phyloP scores from a whole-genome alignment of 2,113 vertebrate genomes.

The Steatornis caripensis region DNA sequence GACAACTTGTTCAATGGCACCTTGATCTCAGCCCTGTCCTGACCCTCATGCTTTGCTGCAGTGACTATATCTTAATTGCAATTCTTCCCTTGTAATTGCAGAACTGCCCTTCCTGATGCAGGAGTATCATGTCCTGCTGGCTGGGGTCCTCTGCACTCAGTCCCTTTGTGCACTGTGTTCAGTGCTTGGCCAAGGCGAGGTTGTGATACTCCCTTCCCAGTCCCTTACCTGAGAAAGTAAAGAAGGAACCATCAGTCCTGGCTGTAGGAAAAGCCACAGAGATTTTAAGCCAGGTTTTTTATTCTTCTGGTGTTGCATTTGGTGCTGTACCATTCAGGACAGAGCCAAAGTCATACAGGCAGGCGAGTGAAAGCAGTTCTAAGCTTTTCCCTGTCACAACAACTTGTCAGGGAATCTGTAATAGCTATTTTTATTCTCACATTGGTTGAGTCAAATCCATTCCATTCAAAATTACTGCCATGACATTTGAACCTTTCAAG shows the following conservation, averaged over 20 bases:
- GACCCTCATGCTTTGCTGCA: background rate
- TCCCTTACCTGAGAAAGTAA: background rate
- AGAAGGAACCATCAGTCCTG: background rate
- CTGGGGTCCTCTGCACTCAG: background rate
- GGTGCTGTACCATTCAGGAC: background rate
- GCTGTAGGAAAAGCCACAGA: background rate
- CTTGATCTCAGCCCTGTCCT: background rate
- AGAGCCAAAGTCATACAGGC: background rate
- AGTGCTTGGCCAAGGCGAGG: background rate
- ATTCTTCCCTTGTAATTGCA: background rate
- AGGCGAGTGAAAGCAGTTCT: background rate
- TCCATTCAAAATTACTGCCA: constrained; percentile 8
- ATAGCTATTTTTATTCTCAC: background rate
- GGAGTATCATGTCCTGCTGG: background rate
- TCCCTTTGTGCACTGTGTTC: background rate
- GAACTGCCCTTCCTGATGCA: background rate
- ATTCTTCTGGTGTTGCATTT: background rate
- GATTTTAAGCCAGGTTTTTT: background rate
- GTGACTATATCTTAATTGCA: background rate
- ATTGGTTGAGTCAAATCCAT: background rate
- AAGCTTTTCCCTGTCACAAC: background rate
- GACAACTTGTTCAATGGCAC: background rate
- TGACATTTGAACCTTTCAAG: constrained; percentile 19
- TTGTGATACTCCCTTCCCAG: background rate
- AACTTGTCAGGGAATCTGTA: background rate